A percentile compares a stretch with the other conserved stretches of the same genome.
phyloP scores from a whole-genome alignment of 2,888 invertebrate genomes.

The Gortyna flavago region DNA sequence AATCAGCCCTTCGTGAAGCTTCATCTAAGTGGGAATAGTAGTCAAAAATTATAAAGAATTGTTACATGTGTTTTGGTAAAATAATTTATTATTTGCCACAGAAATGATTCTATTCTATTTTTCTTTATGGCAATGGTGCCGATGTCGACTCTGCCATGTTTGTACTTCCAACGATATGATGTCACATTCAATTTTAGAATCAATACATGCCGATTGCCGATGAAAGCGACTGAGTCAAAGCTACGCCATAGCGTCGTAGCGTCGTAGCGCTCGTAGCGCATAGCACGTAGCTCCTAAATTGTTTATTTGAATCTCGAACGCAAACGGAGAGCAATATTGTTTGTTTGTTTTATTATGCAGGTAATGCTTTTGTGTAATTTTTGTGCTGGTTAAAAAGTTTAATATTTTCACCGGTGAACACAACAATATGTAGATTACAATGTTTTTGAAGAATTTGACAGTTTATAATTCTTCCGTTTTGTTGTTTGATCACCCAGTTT shows the following conservation, averaged over 20 bases:
- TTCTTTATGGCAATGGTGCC: too few species aligned
- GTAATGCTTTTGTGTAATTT: not conserved
- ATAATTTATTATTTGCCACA: too few species aligned
- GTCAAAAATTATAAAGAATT: not conserved
- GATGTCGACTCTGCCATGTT: too few species aligned
- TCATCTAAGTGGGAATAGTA: not conserved
- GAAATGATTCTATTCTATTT: too few species aligned
- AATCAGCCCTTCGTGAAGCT: too few species aligned
- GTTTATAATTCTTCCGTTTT: not conserved
- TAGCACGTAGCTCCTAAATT: slow-evolving; percentile 44
- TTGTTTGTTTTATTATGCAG: not conserved
- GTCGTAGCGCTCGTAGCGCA: slow-evolving; percentile 37
- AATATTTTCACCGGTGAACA: not conserved
- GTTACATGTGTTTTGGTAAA: not conserved
- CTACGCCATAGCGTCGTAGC: slow-evolving; percentile 19
- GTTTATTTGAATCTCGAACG: slow-evolving; percentile 49
- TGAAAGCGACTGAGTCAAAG: slow-evolving; percentile 1
- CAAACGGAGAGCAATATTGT: slow-evolving; percentile 22
- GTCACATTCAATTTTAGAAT: not conserved
- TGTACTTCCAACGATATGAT: too few species aligned
- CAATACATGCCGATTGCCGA: slow-evolving; percentile 2
- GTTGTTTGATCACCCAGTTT: not conserved
- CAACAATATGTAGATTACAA: not conserved
- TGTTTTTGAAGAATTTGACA: not conserved
- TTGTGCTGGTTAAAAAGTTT: not conserved